Evolutionary conservation across 2,113 vertebrate species (phyloP).

Genomic region (Loxodonta africana): DNA sequence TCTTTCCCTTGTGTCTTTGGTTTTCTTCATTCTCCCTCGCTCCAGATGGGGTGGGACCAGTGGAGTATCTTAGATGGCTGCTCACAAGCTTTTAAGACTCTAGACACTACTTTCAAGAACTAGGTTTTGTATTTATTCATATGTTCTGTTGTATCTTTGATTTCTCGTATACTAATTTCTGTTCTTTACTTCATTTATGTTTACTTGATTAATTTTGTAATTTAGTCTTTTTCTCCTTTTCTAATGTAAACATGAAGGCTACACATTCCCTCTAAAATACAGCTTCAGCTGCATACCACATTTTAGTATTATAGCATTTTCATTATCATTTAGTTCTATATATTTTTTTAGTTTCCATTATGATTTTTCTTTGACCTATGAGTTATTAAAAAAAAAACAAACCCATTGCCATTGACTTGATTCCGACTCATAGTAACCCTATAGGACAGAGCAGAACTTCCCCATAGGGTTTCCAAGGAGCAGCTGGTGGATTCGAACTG

Average conservation of each 20-base stretch:
- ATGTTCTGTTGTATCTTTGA: background rate
- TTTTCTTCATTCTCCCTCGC: too few species aligned
- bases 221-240: background rate
- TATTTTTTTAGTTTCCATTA: background rate
- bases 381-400: too few species aligned
- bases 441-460: too few species aligned
- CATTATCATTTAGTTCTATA: constrained; percentile 38
- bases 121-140: background rate
- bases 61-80: too few species aligned
- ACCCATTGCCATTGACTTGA: too few species aligned
- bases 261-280: background rate
- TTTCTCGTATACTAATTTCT: background rate
- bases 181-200: background rate
- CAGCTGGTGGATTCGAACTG: too few species aligned
- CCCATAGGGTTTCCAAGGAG: too few species aligned
- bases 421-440: too few species aligned
- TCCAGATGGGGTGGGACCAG: too few species aligned
- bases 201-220: background rate
- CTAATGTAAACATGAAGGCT: background rate
- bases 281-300: background rate
- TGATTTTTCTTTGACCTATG: constrained; percentile 3
- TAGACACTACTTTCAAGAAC: too few species aligned
- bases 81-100: too few species aligned
- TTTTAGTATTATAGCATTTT: background rate
- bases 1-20: too few species aligned